phyloP scores from a whole-genome alignment of 2,888 invertebrate genomes.

The Acleris holmiana region DNA sequence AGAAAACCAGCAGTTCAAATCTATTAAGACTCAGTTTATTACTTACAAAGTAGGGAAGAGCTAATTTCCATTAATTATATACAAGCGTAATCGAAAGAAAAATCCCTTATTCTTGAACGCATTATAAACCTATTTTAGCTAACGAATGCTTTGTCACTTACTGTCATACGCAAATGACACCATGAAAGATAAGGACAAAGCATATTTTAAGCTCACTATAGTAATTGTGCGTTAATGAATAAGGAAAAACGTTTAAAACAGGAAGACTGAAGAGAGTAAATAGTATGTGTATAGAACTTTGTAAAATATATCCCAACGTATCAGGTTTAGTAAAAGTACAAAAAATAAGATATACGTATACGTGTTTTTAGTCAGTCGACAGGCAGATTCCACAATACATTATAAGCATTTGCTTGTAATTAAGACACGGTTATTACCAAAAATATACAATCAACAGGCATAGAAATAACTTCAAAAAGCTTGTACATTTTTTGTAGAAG shows the following conservation, averaged over 20 bases:
- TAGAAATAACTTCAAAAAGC: not conserved
- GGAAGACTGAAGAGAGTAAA: slow-evolving; percentile 54
- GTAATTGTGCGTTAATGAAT: too few species aligned
- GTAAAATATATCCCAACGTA: slow-evolving; percentile 42
- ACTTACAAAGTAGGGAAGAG: not conserved
- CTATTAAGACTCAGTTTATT: not conserved
- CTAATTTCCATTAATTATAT: not conserved
- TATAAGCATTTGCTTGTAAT: not conserved
- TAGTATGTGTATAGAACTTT: slow-evolving; percentile 46
- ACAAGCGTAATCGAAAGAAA: slow-evolving; percentile 29
- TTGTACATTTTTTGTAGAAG: not conserved
- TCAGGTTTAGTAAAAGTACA: slow-evolving; percentile 24
- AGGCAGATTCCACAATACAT: slow-evolving; percentile 8
- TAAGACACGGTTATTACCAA: slow-evolving; percentile 3
- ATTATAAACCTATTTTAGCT: too few species aligned
- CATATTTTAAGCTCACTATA: too few species aligned
- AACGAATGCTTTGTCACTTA: too few species aligned
- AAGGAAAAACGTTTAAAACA: slow-evolving; percentile 47
- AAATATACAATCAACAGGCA: slow-evolving; percentile 2
- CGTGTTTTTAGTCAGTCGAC: slow-evolving; percentile 25
- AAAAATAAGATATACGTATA: slow-evolving; percentile 34
- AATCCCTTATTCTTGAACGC: too few species aligned
- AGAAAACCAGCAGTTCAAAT: not conserved
- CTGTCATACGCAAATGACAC: too few species aligned
- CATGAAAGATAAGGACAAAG: too few species aligned